Evolutionary conservation across 2,113 vertebrate genomes (phyloP), one percentile per base, ranked within the genome.

Genomic region (Chionodraco myersi): DNA sequence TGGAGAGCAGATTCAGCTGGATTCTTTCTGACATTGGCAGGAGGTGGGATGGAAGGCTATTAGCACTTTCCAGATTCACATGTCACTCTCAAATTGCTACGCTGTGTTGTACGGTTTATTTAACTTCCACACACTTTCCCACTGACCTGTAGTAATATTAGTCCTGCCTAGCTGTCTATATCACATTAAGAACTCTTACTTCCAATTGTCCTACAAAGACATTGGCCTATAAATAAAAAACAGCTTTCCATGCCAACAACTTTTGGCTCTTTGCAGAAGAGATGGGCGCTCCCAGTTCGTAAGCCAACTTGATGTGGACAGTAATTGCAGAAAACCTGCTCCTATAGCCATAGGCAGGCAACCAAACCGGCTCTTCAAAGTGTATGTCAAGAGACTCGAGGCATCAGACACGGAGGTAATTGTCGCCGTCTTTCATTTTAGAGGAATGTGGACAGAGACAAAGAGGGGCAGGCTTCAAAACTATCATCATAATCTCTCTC

Each of bases 1-100:
- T 89, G 89, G 91, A 90, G 91, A 91, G 90, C 91, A 90, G 87
- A 92, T 93, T 91, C 90, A 90, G 91, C 89, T 90, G 87, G 91
- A 92, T 93, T 92, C 91, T 84, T 93, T 92, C 91, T 84, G 81
- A 90, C 91, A 92, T 93, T 91, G 85, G 86, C 80, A 83, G 89
- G 48, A 48, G 68, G 77, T 85, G 79, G 88, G 92, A 91, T 93
- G 90, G 87, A 90, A 90, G 89, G 85, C 83, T 91, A 89, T 91
- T 91, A 90, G 87, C 83, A 82, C 86, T 90, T 86, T 88, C 81
- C 87, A 90, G 86, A 93, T 84, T 90, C 77, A 66, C 79, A 89
- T 84, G 87, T 84, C 86, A 84, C 86, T 88, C 77, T 82, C 70
- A 88, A 86, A 91, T 88, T 83, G 86, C 82, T 61, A 63, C 36